Evolutionary conservation across 2,113 vertebrate species (phyloP).

Genomic region (Progne subis): DNA sequence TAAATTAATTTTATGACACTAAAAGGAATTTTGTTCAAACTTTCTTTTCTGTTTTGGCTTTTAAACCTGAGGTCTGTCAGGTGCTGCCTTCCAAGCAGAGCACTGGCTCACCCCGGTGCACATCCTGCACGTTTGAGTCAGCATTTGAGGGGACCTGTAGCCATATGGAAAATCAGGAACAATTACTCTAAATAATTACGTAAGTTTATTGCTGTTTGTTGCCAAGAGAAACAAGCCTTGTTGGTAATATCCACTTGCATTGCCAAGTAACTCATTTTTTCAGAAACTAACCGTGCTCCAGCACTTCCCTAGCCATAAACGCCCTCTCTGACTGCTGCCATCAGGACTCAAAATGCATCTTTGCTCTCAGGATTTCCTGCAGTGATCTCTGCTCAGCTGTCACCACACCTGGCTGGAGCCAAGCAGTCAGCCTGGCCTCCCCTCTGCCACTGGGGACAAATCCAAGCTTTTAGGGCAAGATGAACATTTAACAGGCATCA

Average conservation of each 20-base stretch:
- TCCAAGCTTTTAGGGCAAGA: neutral
- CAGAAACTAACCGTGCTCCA: neutral
- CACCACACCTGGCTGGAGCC: neutral
- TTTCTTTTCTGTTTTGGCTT: neutral
- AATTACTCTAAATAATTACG: constrained; percentile 46
- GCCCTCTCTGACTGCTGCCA: neutral
- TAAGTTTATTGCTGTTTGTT: constrained; percentile 27
- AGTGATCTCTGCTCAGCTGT: neutral
- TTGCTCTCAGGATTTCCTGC: neutral
- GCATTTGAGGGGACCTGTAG: neutral
- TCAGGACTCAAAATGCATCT: neutral
- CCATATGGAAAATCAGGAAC: constrained; percentile 5
- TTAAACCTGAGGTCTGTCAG: neutral
- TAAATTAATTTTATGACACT: neutral
- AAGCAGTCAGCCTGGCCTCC: neutral
- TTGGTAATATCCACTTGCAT: neutral
- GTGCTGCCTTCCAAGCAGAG: neutral
- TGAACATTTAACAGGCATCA: neutral
- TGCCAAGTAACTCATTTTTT: constrained; percentile 40
- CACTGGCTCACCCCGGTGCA: neutral
- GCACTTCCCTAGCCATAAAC: neutral
- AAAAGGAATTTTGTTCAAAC: neutral
- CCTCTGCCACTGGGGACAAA: neutral
- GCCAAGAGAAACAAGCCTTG: constrained; percentile 52
- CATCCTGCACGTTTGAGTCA: neutral